Percentiles rank a stretch among this genome's conserved stretches.
phyloP scores from a whole-genome alignment of 2,113 vertebrate species.

The Petromus typicus region DNA sequence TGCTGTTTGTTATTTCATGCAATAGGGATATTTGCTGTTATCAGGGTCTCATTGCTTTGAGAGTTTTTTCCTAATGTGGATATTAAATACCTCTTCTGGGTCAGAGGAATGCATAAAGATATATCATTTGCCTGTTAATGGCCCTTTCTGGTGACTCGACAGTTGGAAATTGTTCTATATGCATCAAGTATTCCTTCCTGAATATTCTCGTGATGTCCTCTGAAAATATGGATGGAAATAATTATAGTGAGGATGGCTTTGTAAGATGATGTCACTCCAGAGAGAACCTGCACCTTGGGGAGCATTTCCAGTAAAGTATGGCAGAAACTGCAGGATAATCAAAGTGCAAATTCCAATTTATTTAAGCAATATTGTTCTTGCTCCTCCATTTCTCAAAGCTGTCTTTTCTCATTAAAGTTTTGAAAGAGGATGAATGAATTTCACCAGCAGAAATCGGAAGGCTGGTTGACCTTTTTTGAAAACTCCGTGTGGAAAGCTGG shows the following conservation, averaged over 20 bases:
- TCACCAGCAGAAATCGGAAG: constrained; percentile 71
- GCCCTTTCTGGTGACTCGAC: constrained; percentile 66
- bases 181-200: constrained; percentile 42
- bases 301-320: constrained; percentile 71
- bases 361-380: constrained; percentile 81
- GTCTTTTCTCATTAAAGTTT: constrained; percentile 80
- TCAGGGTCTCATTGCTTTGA: constrained; percentile 67
- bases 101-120: constrained; percentile 74
- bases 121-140: constrained; percentile 77
- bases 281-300: constrained; percentile 67
- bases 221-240: constrained; percentile 72
- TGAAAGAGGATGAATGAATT: constrained; percentile 77
- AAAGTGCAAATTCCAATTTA: constrained; percentile 83
- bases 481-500: constrained; percentile 34
- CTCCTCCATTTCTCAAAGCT: constrained; percentile 75
- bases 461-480: constrained; percentile 68
- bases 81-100: constrained; percentile 71
- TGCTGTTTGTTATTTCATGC: constrained; percentile 48
- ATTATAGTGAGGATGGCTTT: constrained; percentile 72
- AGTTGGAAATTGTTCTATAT: constrained; percentile 68
- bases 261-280: constrained; percentile 74
- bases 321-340: constrained; percentile 76
- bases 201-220: constrained; percentile 65
- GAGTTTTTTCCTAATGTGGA: constrained; percentile 40
- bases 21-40: constrained; percentile 40